Evolutionary conservation across 2,888 invertebrate genomes (phyloP).

Genomic region (Machimus rusticus): DNA sequence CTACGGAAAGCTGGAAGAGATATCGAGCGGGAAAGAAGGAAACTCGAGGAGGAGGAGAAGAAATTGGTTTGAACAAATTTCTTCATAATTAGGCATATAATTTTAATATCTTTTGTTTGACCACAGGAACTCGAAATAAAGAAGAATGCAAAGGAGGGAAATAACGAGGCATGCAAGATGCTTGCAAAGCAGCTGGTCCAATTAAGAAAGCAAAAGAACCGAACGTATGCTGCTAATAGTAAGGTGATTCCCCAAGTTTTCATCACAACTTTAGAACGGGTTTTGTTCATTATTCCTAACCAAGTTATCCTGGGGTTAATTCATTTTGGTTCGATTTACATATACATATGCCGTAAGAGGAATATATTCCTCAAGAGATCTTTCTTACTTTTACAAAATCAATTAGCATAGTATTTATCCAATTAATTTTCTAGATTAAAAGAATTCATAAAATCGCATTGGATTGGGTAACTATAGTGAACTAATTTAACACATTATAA

Average conservation of each 20-base stretch:
- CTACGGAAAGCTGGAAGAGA: conserved; percentile 83
- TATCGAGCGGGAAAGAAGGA: conserved; percentile 80
- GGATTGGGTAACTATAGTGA: background rate
- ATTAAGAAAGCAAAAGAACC: conserved; percentile 85
- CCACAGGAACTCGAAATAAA: conserved; percentile 84
- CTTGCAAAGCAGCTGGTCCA: conserved; percentile 90
- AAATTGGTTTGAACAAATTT: conserved; percentile 71
- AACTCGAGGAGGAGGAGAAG: conserved; percentile 88
- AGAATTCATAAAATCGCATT: too few relatives aligned
- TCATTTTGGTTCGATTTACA: too few relatives aligned
- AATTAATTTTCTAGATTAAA: too few relatives aligned
- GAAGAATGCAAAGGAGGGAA: conserved; percentile 85
- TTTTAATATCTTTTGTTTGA: conserved; percentile 49
- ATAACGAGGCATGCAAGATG: conserved; percentile 81
- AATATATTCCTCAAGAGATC: too few relatives aligned
- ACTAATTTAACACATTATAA: background rate
- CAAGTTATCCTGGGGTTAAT: too few relatives aligned
- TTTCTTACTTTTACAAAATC: background rate
- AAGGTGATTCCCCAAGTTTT: conserved; percentile 68
- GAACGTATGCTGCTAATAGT: conserved; percentile 82
- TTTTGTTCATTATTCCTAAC: too few relatives aligned
- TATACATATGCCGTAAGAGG: too few relatives aligned
- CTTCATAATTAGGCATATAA: background rate
- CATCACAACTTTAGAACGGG: background rate
- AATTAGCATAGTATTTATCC: too few relatives aligned